Percentiles rank a stretch among this genome's conserved stretches.
Evolutionary conservation across 2,888 invertebrate genomes (phyloP).

Genomic region (Athalia cordata): DNA sequence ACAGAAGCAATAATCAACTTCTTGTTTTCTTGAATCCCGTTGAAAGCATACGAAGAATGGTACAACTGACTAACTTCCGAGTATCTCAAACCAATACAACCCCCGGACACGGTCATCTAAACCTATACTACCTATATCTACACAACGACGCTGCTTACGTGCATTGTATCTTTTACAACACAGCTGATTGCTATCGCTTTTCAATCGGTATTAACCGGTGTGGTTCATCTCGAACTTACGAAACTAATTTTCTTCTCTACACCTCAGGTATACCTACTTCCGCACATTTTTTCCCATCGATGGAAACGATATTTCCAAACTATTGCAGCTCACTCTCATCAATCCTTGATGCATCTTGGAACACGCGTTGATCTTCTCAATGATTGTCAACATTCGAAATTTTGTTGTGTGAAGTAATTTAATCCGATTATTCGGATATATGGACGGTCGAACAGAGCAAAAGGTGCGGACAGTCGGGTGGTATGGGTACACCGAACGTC

Average conservation of each 20-base stretch:
- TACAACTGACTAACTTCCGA: constrained; percentile 12
- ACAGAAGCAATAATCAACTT: constrained; percentile 49
- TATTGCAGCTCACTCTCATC: too few species aligned
- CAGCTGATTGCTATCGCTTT: neutral
- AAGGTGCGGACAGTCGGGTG: constrained; percentile 48
- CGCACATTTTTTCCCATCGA: too few species aligned
- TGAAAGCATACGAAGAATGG: constrained; percentile 29
- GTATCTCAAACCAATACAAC: neutral
- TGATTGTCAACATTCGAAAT: constrained; percentile 46
- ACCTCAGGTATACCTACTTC: too few species aligned
- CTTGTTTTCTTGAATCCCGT: constrained; percentile 45
- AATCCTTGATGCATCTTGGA: too few species aligned
- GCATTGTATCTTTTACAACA: constrained; percentile 2
- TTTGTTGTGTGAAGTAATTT: constrained; percentile 61
- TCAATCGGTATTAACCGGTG: neutral
- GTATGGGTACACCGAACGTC: constrained; percentile 18
- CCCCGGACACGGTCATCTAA: neutral
- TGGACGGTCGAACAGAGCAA: constrained; percentile 51
- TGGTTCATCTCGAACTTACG: too few species aligned
- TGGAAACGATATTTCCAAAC: too few species aligned
- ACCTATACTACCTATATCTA: neutral
- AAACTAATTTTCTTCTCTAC: too few species aligned
- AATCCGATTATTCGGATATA: constrained; percentile 58
- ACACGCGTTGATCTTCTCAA: too few species aligned
- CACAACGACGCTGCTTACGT: neutral